These are phyloP conservation scores for Psilopsiagon aymara DNA, from an alignment of 2,113 vertebrate genomes.

Conservation along the genomic window DNA sequence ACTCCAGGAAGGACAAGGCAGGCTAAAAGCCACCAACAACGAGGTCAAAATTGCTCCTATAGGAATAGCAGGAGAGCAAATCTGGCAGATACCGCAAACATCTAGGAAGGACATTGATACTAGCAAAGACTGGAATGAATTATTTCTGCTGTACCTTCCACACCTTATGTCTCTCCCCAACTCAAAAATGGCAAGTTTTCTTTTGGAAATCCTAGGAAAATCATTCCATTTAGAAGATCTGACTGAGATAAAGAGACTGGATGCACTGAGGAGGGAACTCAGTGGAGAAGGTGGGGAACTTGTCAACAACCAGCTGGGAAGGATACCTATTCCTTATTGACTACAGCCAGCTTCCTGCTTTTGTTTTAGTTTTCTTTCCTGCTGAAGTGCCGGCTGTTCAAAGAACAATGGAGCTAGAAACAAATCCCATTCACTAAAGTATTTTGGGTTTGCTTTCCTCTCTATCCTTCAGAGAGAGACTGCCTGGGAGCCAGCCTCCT, in stretches of 20 bases:
- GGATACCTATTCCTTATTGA: slow-evolving; percentile 42
- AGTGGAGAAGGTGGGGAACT: not conserved
- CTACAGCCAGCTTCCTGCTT: slow-evolving; percentile 50
- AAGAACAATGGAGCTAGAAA: slow-evolving; percentile 46
- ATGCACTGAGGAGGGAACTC: not conserved
- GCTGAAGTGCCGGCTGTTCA: not conserved
- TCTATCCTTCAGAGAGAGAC: not conserved
- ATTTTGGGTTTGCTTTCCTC: not conserved
- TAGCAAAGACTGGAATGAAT: not conserved
- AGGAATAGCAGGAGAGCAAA: not conserved
- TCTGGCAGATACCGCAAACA: not conserved
- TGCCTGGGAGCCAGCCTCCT: not conserved
- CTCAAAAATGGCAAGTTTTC: not conserved
- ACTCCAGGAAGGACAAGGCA: not conserved
- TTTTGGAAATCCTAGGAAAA: not conserved
- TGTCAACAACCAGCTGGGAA: slow-evolving; percentile 53
- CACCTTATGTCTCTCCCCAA: not conserved
- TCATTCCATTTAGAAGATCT: not conserved
- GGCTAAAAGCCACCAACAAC: not conserved
- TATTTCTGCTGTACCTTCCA: not conserved
- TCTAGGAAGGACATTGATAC: slow-evolving; percentile 27
- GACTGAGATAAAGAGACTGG: not conserved
- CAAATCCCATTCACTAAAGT: not conserved
- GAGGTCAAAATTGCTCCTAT: not conserved
- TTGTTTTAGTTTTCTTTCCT: slow-evolving; percentile 63